Evolutionary conservation across 2,888 invertebrate species (phyloP), one percentile per base, ranked within the genome.

Genomic region (Melanophora roralis): DNA sequence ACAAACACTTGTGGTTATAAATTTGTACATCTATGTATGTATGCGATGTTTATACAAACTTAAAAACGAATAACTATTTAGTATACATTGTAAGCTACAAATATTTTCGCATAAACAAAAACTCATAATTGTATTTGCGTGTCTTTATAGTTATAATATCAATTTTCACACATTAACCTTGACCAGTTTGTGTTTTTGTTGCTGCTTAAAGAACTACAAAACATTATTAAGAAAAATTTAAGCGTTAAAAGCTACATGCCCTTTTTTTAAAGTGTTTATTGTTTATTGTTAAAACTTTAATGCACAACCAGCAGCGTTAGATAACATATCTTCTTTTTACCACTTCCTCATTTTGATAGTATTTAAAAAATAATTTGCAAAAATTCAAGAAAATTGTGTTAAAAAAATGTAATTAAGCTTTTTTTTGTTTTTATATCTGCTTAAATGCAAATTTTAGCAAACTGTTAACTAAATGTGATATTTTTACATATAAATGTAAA

Each of bases 121-220:
- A 16, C 34, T 64, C 27, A 68, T 36, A 27, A 40, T 59, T 23
- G 43, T 76, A 55, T 73, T 64, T 43, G 57, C 51, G 57, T 77
- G 62, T 59, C 12, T 14, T 57, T 71, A 36, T 49, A 60, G 62
- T 43, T 72, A 73, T 86, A 83, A 83, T 84, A 82, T 83, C 82
- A 84, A 82, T 86, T 85, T 85, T 86, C 83, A 71, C 80, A 86
- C 82, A 86, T 83, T 86, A 85, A 87, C 86, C 86, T 86, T 86
- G 88, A 87, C 88, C 88, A 86, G 83, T 85, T 84, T 86, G 80
- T 83, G 64, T 59, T 67, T 79, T 67, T 68, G 4, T 53, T 60
- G 38, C 21, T 47, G 16, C 62, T 76, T 64, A 64, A 11, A 53
- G n/a, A 38, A 27, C 2, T n/a, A 38, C 14, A 53, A 23, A 65